Conservation (phyloP, 2,113 vertebrate genomes). For the Dolichotis patagonum region DNA sequence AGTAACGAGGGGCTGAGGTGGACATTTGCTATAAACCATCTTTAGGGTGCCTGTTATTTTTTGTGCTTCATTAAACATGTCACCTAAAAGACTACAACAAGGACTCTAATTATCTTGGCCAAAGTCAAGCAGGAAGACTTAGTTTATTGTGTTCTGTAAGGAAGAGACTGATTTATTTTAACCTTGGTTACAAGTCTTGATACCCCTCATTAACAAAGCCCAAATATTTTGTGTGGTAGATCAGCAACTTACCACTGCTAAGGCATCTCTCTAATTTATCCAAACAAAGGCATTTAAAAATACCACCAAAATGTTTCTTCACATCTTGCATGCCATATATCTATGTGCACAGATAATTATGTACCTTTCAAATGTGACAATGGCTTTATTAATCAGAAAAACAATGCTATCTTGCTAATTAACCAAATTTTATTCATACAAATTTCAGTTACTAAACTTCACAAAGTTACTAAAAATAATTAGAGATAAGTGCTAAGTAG, state of each 20-base stretch:
- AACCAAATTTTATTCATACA: not conserved
- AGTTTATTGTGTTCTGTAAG: not conserved
- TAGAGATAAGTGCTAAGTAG: constrained; percentile 36
- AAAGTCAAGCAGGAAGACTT: not conserved
- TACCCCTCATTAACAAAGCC: not conserved
- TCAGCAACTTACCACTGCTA: not conserved
- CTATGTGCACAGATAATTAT: not conserved
- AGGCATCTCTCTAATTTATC: not conserved
- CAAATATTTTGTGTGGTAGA: not conserved
- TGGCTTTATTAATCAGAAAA: constrained; percentile 36
- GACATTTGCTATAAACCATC: not conserved
- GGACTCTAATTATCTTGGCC: not conserved
- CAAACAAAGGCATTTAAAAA: constrained; percentile 24
- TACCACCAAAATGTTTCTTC: not conserved
- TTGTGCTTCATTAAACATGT: not conserved
- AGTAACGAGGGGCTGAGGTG: not conserved
- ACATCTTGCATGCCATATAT: not conserved
- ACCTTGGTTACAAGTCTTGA: not conserved
- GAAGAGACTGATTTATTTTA: not conserved
- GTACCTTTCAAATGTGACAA: not conserved
- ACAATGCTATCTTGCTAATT: constrained; percentile 30
- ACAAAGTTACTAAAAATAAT: constrained; percentile 54
- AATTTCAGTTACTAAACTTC: constrained; percentile 10
- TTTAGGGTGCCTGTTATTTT: not conserved
- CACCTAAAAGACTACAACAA: not conserved